phyloP scores from a whole-genome alignment of 2,113 vertebrate genomes.

The Ochotona princeps region DNA sequence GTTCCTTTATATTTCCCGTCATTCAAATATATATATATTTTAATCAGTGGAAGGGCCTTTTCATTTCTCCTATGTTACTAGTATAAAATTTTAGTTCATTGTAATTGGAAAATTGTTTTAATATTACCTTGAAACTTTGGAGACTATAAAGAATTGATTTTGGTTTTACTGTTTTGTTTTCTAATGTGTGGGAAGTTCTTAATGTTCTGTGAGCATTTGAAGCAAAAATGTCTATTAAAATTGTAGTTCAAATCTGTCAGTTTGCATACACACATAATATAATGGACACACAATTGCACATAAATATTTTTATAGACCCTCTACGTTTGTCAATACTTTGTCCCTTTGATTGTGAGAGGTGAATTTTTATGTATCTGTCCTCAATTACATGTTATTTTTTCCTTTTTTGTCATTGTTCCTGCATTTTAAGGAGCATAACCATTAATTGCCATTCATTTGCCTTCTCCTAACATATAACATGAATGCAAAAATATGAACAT shows the following conservation, averaged over 20 bases:
- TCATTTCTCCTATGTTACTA: slow-evolving; percentile 10
- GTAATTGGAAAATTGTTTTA: not conserved
- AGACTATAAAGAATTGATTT: not conserved
- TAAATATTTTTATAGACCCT: not conserved
- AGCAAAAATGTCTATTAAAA: not conserved
- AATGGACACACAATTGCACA: not conserved
- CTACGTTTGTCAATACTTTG: not conserved
- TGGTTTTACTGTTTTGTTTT: not conserved
- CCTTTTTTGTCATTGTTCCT: not conserved
- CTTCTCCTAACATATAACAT: not conserved
- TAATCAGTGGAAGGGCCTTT: not conserved
- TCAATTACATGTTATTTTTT: not conserved
- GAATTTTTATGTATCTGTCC: not conserved
- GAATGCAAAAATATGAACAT: not conserved
- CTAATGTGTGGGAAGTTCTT: not conserved
- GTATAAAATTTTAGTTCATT: not conserved
- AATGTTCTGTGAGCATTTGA: not conserved
- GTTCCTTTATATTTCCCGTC: not conserved
- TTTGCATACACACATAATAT: fast-evolving
- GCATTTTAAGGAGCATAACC: not conserved
- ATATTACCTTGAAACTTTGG: not conserved
- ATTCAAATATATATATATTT: slow-evolving; percentile 8
- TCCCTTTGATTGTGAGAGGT: not conserved
- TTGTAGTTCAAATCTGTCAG: not conserved
- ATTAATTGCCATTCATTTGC: not conserved